Base-by-base conservation (phyloP, 2,113 vertebrate species). In the Gallinago paraguaiae region DNA sequence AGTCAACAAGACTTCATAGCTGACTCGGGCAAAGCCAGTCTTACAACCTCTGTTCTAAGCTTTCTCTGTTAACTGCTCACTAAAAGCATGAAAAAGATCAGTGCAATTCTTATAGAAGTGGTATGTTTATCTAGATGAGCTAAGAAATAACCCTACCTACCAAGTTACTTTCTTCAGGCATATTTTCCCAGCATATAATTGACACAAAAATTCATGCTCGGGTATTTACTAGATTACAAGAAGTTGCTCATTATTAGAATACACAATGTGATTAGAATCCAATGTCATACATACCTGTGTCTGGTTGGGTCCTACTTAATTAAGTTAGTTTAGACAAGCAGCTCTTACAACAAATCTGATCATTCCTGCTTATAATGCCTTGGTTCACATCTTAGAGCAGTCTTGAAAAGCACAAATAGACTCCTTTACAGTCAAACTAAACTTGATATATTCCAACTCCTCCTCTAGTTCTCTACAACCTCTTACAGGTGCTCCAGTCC, bases 231-330 rank as follows among this genome's bases (percentile, higher is more conserved):
- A 43, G 28, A 11, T 72, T 64, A 48, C 14, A 59, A 61, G 20
- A 37, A 45, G 1, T 17, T 72, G 10, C 13, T 35, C 2, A 5
- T 48, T 76, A 53, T 80, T 48, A 61, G n/a, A 90, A 69, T 17
- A 18, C 2, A 65, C 22, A 60, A 31, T 54, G 64, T 56, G 2
- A 53, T 27, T 35, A 19, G 22, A 83, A 48, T 13, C 7, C 39
- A 68, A 17, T 68, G 17, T 33, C 20, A 23, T 5, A 6, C 0
- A 0, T 15, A 45, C 16, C 33, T 28, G 5, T 41, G 39, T 65
- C 25, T 39, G 17, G 9, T 11, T 17, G 8, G 33, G 30, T 48
- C 50, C 33, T 43, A 7, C 0, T 0, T 16, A 68, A 19, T 17
- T 12, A 37, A 7, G 20, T 35, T 10, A 8, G 10, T 63, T 85